Percentiles rank a stretch among this genome's conserved stretches.
Evolutionary conservation across 1,140 invertebrate species (phyloP).

Genomic region (Triops longicaudatus): DNA sequence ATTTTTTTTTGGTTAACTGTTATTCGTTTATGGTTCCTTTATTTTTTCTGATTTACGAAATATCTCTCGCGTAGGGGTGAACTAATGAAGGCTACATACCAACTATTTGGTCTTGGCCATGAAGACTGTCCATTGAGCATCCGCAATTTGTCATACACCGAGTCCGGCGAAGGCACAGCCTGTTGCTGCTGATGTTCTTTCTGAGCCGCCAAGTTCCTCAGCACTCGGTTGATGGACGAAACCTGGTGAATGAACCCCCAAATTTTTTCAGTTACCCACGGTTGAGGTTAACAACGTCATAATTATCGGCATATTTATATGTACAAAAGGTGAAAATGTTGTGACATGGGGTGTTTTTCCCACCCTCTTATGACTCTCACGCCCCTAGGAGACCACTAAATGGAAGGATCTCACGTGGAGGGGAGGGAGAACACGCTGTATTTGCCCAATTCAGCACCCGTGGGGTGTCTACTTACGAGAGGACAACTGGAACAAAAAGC

Average conservation of each 20-base stretch:
- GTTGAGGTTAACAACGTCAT: no score
- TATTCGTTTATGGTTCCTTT: not conserved
- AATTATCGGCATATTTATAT: no score
- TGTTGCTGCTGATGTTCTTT: slow-evolving; percentile 51
- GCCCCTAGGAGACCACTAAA: slow-evolving; percentile 14
- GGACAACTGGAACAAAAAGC: not conserved
- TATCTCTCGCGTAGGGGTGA: no score
- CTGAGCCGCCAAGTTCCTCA: slow-evolving; percentile 85
- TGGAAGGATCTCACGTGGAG: not conserved
- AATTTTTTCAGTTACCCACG: not conserved
- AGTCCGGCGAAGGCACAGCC: slow-evolving; percentile 44
- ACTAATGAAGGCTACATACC: slow-evolving; percentile 42
- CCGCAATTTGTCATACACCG: slow-evolving; percentile 75
- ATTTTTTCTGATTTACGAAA: no score
- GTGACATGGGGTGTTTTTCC: slow-evolving; percentile 4
- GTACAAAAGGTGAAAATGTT: not conserved
- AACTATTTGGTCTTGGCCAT: slow-evolving; percentile 49
- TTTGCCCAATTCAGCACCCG: not conserved
- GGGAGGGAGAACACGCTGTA: not conserved
- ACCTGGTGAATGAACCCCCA: slow-evolving; percentile 53
- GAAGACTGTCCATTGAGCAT: slow-evolving; percentile 67
- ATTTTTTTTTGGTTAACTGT: not conserved
- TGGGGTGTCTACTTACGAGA: not conserved
- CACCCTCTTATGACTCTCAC: not conserved
- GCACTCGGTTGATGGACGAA: slow-evolving; percentile 96